phyloP scores from a whole-genome alignment of 1,140 invertebrate species.

The Diachasmimorpha longicaudata region DNA sequence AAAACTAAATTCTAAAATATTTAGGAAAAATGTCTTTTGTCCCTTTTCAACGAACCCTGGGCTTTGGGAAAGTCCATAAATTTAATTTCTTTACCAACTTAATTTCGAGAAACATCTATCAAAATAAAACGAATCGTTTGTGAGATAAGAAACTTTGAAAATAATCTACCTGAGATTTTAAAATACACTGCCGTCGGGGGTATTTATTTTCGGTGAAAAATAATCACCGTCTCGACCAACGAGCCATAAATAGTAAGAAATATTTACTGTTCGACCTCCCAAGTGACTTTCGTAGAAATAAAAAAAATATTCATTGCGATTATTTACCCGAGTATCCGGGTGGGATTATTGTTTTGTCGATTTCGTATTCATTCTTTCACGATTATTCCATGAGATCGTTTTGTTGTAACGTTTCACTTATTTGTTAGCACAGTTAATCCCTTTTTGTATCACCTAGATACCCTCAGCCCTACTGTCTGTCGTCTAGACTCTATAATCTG shows the following conservation, averaged over 20 bases:
- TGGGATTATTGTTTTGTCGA: background rate
- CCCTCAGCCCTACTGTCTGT: background rate
- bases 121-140: background rate
- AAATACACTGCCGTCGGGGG: background rate
- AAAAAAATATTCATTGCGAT: background rate
- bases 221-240: background rate
- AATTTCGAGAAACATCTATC: background rate
- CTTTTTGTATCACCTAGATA: conserved; percentile 5
- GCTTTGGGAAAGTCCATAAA: too few species aligned
- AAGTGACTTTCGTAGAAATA: background rate
- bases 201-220: background rate
- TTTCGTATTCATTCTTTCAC: too few species aligned
- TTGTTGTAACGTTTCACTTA: background rate
- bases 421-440: background rate
- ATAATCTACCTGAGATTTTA: background rate
- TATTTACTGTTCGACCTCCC: background rate
- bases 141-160: background rate
- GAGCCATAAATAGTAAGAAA: background rate
- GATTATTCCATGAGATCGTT: background rate
- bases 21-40: too few species aligned
- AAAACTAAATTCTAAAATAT: background rate
- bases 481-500: conserved; percentile 14
- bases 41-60: too few species aligned
- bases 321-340: background rate
- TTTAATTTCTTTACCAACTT: background rate